Percentiles rank a stretch among this genome's conserved stretches.
Evolutionary conservation across 2,888 invertebrate species (phyloP).

Genomic region (Cyrtodaria siliqua): DNA sequence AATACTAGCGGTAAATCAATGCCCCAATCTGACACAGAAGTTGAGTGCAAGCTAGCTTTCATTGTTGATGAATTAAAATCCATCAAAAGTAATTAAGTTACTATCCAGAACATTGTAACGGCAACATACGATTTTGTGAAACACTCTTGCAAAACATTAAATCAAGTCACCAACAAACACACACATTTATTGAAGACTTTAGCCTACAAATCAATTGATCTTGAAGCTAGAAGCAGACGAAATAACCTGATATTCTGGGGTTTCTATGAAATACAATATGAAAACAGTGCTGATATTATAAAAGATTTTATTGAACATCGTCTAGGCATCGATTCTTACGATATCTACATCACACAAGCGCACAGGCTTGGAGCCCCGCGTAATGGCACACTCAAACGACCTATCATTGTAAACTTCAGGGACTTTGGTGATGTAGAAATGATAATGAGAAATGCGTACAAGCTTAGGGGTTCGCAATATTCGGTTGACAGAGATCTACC

Average conservation of each 20-base stretch:
- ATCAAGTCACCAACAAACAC: neutral
- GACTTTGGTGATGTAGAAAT: neutral
- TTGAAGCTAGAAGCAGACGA: slow-evolving; percentile 1
- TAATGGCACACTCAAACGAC: neutral
- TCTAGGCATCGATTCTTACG: neutral
- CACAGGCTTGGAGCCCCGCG: neutral
- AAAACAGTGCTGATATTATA: neutral
- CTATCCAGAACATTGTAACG: too few relatives aligned
- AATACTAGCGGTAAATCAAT: too few relatives aligned
- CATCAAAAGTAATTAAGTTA: too few relatives aligned
- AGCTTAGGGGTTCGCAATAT: neutral
- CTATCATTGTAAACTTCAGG: neutral
- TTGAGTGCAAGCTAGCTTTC: too few relatives aligned
- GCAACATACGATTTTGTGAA: too few relatives aligned
- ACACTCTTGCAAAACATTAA: neutral
- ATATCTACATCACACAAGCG: neutral
- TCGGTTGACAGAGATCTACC: slow-evolving; percentile 2
- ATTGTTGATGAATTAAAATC: too few relatives aligned
- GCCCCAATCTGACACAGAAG: too few relatives aligned
- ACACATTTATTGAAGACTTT: neutral
- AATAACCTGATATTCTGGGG: slow-evolving; percentile 5
- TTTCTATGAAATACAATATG: neutral
- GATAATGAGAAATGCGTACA: neutral
- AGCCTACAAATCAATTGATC: slow-evolving; percentile 6
- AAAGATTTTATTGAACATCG: neutral